Conservation (phyloP, 2,888 invertebrate species). For the Tethea ocularis region DNA sequence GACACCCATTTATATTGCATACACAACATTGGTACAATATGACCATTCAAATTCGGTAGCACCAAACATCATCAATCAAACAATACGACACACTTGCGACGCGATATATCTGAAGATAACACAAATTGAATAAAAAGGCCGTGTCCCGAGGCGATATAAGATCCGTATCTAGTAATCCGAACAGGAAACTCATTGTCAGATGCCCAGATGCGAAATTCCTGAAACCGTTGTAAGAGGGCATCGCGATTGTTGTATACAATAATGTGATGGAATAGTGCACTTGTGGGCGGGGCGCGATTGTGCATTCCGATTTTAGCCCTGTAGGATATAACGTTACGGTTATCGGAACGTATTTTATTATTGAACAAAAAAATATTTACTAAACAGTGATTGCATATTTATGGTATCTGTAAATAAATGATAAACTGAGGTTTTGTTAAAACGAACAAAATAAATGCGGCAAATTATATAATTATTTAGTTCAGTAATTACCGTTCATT, state of each 20-base stretch:
- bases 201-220: slow-evolving; percentile 82
- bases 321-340: slow-evolving; percentile 53
- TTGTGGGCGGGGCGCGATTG: slow-evolving; percentile 75
- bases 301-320: slow-evolving; percentile 58
- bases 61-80: slow-evolving; percentile 47
- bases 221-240: slow-evolving; percentile 47
- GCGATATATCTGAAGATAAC: slow-evolving; percentile 55
- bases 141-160: slow-evolving; percentile 68
- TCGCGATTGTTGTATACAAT: slow-evolving; percentile 41
- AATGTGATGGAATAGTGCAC: slow-evolving; percentile 63
- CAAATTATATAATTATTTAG: no score
- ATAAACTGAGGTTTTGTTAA: background rate
- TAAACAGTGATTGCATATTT: background rate
- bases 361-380: slow-evolving; percentile 5
- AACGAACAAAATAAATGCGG: no score
- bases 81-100: slow-evolving; percentile 46
- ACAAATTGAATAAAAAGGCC: slow-evolving; percentile 59
- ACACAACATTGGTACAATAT: slow-evolving; percentile 22
- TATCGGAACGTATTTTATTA: slow-evolving; percentile 21
- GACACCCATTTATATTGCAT: background rate
- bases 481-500: no score
- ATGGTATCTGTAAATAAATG: background rate
- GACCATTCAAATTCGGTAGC: slow-evolving; percentile 22
- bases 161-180: slow-evolving; percentile 79
- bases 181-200: slow-evolving; percentile 78